Conservation (phyloP, 2,888 invertebrate genomes). For the Agrotis exclamationis region DNA sequence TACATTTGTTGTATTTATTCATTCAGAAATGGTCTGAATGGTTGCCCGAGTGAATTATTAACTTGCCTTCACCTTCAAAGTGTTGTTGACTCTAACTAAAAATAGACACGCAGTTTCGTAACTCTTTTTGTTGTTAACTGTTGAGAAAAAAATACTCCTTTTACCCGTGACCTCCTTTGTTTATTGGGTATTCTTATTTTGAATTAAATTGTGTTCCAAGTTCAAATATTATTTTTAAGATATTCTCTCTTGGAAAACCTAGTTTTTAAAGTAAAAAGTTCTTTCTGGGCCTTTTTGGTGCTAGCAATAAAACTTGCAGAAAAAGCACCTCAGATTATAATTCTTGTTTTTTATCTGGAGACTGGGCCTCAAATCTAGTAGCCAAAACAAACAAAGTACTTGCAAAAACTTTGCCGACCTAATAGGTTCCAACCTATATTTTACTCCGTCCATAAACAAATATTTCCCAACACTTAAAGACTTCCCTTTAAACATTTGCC, state of each 20-base stretch:
- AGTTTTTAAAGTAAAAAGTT: neutral
- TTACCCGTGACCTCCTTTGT: constrained; percentile 11
- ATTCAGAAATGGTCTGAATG: constrained; percentile 55
- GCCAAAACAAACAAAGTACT: too few relatives aligned
- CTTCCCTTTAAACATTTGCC: constrained; percentile 23
- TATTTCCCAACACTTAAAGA: neutral
- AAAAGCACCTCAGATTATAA: too few relatives aligned
- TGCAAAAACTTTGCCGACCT: too few relatives aligned
- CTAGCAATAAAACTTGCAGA: too few relatives aligned
- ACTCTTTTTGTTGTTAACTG: constrained; percentile 27
- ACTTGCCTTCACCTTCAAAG: constrained; percentile 49
- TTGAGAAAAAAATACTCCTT: constrained; percentile 6
- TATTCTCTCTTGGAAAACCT: neutral
- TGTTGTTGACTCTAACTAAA: constrained; percentile 54
- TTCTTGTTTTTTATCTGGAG: too few relatives aligned
- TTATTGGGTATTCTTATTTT: neutral
- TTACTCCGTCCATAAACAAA: neutral
- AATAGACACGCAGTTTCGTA: constrained; percentile 46
- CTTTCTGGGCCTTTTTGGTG: too few relatives aligned
- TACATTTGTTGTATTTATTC: constrained; percentile 39
- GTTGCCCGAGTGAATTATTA: constrained; percentile 45
- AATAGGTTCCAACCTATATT: neutral
- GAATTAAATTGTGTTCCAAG: neutral
- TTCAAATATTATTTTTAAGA: neutral
- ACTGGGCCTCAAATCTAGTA: too few relatives aligned